Base-by-base conservation (phyloP, 2,888 invertebrate genomes). In the Tetranychus truncatus region DNA sequence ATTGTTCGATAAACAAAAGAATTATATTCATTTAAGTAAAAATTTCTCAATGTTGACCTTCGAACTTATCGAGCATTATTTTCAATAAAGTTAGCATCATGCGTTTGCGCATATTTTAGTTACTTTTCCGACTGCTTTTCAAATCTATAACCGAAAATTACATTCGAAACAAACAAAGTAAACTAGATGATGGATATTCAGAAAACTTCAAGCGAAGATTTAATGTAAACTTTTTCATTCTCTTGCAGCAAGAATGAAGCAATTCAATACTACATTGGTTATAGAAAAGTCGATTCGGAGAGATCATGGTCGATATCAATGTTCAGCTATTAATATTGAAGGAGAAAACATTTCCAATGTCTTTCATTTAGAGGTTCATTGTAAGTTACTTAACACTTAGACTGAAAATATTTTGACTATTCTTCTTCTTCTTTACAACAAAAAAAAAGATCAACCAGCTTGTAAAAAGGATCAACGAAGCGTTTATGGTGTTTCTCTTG, bases 241-340 rank as follows among this genome's bases (percentile, higher is more conserved):
- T 34, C 34, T 34, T 34, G 5, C 21, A 20, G 44, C 11, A 11
- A 11, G n/a, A 24, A 65, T 66, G 45, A 55, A 45, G 72, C 66
- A 55, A 72, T 9, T 18, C 6, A 75, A 75, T 45, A 45, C 65
- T 20, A 75, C 72, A 15, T 45, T 75, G 8, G 46, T 46, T 7
- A 75, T 75, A 5, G 18, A 34, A n/a, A 34, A 44, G 18, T 7
- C 72, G 0, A 24, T n/a, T 9, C 75, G 65, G 20, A 21, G 65
- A 34, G 74, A 76, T 55, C 73, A 73, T 24, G 76, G 76, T 65
- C 73, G 71, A 65, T 76, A 76, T 34, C 75, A 75, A 66, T 76
- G 76, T 71, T 44, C 44, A 45, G 76, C 76, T 1, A 24, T 20
- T 4, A 76, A 76, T 44, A n/a, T 75, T n/a, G 75, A 76, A 67